Base-by-base conservation (phyloP, 2,888 invertebrate species). In the Rapana venosa region DNA sequence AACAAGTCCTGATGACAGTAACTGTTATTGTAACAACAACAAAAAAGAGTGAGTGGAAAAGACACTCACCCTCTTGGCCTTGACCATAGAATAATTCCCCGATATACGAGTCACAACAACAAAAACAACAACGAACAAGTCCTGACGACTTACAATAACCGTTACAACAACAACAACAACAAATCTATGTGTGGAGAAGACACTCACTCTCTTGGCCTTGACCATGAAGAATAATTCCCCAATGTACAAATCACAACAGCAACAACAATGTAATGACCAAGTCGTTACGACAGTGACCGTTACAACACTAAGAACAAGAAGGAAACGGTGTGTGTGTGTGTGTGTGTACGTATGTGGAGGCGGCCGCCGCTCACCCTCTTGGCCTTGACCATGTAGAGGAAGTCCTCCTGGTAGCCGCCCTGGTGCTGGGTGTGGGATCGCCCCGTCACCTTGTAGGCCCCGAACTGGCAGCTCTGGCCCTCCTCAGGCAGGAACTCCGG, bases 401-500 rank as follows among this genome's bases (percentile, higher is more conserved):
- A 83, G 32, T 58, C 58, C 74, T 89, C 89, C 32, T 56, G n/a
- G 83, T 74, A 89, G 15, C 74, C 66, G n/a, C 85, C 74, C n/a
- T 89, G 85, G 22, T 88, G 88, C 32, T 35, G 26, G 36, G 89
- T 74, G 47, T 56, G 58, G 35, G 83, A 56, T 1, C 58, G 36
- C 35, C 58, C n/a, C 56, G 89, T 83, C 47, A 89, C 84, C 26
- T 89, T 89, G 84, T 74, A 89, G 13, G 89, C 56, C 30, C 89
- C 85, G 74, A 32, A 89, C 85, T 70, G 74, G 22, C 32, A 74
- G n/a, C 47, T 85, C 74, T 89, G 70, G 8, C 89, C 89, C 26
- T 89, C 89, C 36, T 70, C 89, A 20, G 89, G 89, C 22, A 89
- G 20, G n/a, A 89, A 85, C 15, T 89, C 89, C 11, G 83, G 83